Conservation (phyloP, 2,888 invertebrate species). For the Habrosyne pyritoides region DNA sequence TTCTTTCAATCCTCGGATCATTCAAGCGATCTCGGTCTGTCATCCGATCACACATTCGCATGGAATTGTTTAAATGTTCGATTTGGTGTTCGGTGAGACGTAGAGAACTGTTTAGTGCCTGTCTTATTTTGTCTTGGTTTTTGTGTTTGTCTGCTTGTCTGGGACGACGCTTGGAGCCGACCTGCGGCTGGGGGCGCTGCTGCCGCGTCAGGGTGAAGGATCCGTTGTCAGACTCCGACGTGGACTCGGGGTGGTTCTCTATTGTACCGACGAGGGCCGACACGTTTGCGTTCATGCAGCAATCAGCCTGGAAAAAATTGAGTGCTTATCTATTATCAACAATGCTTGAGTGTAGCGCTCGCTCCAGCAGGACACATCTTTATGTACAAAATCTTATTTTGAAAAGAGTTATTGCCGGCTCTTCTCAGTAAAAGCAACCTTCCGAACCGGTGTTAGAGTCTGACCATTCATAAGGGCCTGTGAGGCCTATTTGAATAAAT, state of each 20-base stretch:
- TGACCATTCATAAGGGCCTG: too few species aligned
- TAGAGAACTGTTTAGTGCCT: slow-evolving; percentile 40
- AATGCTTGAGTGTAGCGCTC: too few species aligned
- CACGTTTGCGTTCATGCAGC: slow-evolving; percentile 73
- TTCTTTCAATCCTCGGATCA: slow-evolving; percentile 23
- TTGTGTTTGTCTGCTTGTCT: slow-evolving; percentile 61
- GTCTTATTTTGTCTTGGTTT: slow-evolving; percentile 53
- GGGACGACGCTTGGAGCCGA: slow-evolving; percentile 69
- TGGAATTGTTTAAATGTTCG: slow-evolving; percentile 49
- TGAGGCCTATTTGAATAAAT: too few species aligned
- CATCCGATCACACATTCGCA: slow-evolving; percentile 43
- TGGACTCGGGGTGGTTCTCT: slow-evolving; percentile 77
- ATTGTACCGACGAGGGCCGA: slow-evolving; percentile 78
- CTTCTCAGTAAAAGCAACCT: too few species aligned
- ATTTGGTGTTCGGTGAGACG: slow-evolving; percentile 47
- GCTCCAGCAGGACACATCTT: too few species aligned
- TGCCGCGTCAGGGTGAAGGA: slow-evolving; percentile 74
- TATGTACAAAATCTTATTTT: too few species aligned
- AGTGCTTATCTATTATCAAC: too few species aligned
- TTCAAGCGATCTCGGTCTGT: slow-evolving; percentile 22
- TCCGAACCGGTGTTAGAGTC: too few species aligned
- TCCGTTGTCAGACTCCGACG: slow-evolving; percentile 76
- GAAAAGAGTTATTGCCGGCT: too few species aligned
- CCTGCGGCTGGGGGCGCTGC: slow-evolving; percentile 74
- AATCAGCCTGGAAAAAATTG: slow-evolving; percentile 70